Base-by-base conservation (phyloP, 2,888 invertebrate species). In the Chrysina gloriosa region DNA sequence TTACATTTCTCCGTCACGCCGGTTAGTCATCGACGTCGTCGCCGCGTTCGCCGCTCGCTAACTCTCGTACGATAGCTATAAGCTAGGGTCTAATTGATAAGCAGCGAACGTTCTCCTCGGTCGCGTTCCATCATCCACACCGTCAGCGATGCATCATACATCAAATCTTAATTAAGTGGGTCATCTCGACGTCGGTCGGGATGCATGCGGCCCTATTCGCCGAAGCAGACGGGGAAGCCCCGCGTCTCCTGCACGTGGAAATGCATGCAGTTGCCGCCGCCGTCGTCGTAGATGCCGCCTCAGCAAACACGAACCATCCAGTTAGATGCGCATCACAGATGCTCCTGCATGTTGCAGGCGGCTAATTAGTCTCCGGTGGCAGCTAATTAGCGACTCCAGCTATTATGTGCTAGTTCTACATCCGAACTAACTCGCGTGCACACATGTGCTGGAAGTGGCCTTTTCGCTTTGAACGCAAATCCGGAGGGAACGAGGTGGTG, bases 331-430 rank as follows among this genome's bases (percentile, higher is more conserved):
- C 52, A 63, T 66, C 65, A 52, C 66, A 50, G 65, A 63, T 48
- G 63, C 61, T 66, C 58, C 39, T 69, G 66, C 66, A 70, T 58
- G 58, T 64, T 69, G 69, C 69, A 69, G 45, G 65, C 66, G 69
- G 65, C 73, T 74, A 74, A 74, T 74, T 74, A 72, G 71, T 72
- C 73, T 69, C 71, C 64, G 72, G 71, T 69, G 72, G 73, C 71
- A 70, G 70, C 73, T 74, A 74, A 74, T 74, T 74, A 74, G 71
- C 71, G 68, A 69, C 66, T 69, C 63, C 58, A 39, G 64, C 58
- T 48, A 67, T 68, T 65, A 68, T 63, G 64, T 58, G 39, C 50
- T 65, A 63, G 68, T 68, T 61, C 68, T 50, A 39, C 68, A 58
- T 65, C 48, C 39, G 58, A 48, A 65, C 63, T 54, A 54, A 36